Conservation (phyloP, 2,113 vertebrate genomes). For the Axis porcinus region DNA sequence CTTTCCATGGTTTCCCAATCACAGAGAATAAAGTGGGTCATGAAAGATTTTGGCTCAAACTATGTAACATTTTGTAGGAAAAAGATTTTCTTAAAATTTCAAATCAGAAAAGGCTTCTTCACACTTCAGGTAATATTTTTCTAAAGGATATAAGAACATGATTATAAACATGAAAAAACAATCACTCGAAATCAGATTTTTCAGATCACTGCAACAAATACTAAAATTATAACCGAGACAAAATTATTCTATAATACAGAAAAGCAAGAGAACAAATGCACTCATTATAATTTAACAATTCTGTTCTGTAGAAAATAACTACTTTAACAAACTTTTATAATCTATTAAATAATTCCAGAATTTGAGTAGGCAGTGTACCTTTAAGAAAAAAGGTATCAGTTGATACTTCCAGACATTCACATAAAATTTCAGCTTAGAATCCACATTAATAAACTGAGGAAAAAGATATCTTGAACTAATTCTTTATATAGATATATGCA, state of each 20-base stretch:
- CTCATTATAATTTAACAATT: not conserved
- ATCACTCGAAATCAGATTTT: constrained; percentile 2
- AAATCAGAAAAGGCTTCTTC: not conserved
- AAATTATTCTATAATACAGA: constrained; percentile 18
- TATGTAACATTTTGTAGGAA: constrained; percentile 17
- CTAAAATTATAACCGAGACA: constrained; percentile 40
- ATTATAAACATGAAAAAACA: constrained; percentile 2
- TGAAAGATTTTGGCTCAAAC: not conserved
- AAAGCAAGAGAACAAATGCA: not conserved
- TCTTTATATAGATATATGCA: not conserved
- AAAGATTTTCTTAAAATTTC: constrained; percentile 35
- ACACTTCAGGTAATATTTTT: not conserved
- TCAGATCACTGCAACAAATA: not conserved
- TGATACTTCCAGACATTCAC: not conserved
- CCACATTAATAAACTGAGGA: not conserved
- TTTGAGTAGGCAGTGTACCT: not conserved
- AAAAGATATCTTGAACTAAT: constrained; percentile 8
- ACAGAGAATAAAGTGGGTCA: not conserved
- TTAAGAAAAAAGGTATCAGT: constrained; percentile 23
- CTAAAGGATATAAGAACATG: not conserved
- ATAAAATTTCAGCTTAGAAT: constrained; percentile 35
- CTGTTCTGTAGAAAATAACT: not conserved
- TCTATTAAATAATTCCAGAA: not conserved
- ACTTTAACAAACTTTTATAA: not conserved
- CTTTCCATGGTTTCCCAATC: not conserved